These are phyloP conservation scores for Falco novaeseelandiae DNA, from an alignment of 2,797 vertebrate genomes.

Conservation along the genomic window DNA sequence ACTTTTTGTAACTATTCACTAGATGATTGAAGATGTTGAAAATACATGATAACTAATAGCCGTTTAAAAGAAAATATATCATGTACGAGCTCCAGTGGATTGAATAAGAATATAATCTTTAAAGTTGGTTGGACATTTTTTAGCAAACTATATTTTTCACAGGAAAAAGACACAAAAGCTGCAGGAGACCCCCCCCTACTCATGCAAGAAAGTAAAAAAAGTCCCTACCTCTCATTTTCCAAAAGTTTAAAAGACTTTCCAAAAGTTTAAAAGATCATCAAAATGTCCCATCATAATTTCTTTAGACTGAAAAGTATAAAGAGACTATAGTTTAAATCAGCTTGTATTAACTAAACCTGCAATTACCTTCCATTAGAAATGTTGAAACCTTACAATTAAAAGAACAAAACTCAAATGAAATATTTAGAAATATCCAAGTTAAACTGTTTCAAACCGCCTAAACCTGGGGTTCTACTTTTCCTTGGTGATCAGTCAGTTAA, in stretches of 20 bases:
- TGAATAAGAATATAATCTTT: not conserved
- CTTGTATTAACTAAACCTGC: not conserved
- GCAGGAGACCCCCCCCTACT: not conserved
- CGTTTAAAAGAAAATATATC: not conserved
- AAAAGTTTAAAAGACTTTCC: not conserved
- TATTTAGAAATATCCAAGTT: not conserved
- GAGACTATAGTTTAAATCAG: not conserved
- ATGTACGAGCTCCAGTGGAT: not conserved
- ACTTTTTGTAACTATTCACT: not conserved
- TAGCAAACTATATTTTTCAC: not conserved
- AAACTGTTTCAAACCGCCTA: not conserved
- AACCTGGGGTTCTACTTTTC: not conserved
- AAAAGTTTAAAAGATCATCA: not conserved
- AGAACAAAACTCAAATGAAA: not conserved
- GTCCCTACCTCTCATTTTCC: not conserved
- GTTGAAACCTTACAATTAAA: not conserved
- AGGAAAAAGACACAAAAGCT: not conserved
- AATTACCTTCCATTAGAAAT: not conserved
- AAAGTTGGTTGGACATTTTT: not conserved
- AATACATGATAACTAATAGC: not conserved
- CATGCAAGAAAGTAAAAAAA: not conserved
- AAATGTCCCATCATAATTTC: not conserved
- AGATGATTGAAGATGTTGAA: not conserved
- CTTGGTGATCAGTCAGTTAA: not conserved
- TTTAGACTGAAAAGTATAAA: not conserved